Base-by-base conservation (phyloP, 2,888 invertebrate species). In the Siphlonurus alternatus region DNA sequence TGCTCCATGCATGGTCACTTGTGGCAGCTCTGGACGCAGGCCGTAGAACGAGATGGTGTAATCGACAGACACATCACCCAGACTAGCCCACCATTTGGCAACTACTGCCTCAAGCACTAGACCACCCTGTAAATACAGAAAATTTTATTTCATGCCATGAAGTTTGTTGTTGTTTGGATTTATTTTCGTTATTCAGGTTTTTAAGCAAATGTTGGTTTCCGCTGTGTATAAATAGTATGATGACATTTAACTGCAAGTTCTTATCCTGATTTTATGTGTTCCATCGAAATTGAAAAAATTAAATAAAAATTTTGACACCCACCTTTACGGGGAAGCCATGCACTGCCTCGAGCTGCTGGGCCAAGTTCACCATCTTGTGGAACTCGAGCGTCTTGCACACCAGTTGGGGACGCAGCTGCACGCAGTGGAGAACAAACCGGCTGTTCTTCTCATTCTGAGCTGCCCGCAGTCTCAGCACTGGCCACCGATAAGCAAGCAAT, bases 81-180 rank as follows among this genome's bases (percentile, higher is more conserved):
- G 79, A 78, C 88, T 93, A 10, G 94, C 90, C 96, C 96, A 97
- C 81, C 93, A 95, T 76, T 95, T 95, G 7, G 93, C 93, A 66
- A 97, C 81, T 65, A 88, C 92, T 56, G 97, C 77, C 77, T 98
- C 97, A 66, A 97, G 75, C 22, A 92, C 87, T 23, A 86, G 78
- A 66, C 87, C 87, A 65, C 87, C 86, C 84, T 87, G 72, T 23
- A 73, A 61, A 68, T 25, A 62, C 5, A 64, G 67, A n/a, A 60
- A 64, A 18, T 25, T 5, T n/a, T 22, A 23, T 5, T 23, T 38
- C 38, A 38, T 38, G 38, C 38, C 38, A 38, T 38, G 15, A 38
- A 38, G 15, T 38, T 10, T 5, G 38, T 38, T n/a, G n/a, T n/a
- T n/a, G n/a, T n/a, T n/a, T n/a, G 38, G 15, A 10, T 38, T 38